A percentile compares a stretch with the other conserved stretches of the same genome.
Evolutionary conservation across 2,113 vertebrate species (phyloP).

Genomic region (Paramisgurnus dabryanus): DNA sequence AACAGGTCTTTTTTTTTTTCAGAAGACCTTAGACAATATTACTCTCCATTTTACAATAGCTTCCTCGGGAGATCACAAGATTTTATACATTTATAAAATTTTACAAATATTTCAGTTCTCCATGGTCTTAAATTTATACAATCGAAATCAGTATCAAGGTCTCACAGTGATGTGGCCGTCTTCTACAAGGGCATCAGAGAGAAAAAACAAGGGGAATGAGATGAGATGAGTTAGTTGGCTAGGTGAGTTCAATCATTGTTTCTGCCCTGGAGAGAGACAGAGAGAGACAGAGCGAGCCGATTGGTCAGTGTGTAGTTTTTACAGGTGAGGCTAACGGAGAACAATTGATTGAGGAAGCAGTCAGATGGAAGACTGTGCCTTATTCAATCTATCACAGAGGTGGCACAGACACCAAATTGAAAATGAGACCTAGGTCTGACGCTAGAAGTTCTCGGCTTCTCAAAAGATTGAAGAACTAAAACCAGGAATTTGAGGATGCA

Average conservation of each 20-base stretch:
- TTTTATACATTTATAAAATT: too few relatives aligned
- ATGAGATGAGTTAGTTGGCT: neutral
- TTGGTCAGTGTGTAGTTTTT: conserved; percentile 27
- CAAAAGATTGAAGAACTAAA: neutral
- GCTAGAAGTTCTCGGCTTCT: neutral
- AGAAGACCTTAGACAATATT: too few relatives aligned
- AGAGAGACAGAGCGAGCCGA: neutral
- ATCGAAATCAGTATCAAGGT: neutral
- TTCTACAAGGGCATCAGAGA: neutral
- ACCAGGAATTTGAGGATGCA: neutral
- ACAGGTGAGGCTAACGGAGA: conserved; percentile 25
- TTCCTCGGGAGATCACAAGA: too few relatives aligned
- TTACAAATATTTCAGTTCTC: neutral
- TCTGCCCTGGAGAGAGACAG: neutral
- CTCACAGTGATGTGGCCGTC: neutral
- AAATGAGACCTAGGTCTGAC: neutral
- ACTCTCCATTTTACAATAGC: too few relatives aligned
- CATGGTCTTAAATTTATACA: neutral
- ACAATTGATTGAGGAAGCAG: conserved; percentile 39
- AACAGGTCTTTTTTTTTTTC: too few relatives aligned
- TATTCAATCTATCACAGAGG: conserved; percentile 31
- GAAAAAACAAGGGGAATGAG: neutral
- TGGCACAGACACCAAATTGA: neutral
- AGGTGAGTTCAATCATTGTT: neutral
- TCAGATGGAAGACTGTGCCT: conserved; percentile 40